Evolutionary conservation across 2,888 invertebrate species (phyloP).

Genomic region (Hedychridium roseum): DNA sequence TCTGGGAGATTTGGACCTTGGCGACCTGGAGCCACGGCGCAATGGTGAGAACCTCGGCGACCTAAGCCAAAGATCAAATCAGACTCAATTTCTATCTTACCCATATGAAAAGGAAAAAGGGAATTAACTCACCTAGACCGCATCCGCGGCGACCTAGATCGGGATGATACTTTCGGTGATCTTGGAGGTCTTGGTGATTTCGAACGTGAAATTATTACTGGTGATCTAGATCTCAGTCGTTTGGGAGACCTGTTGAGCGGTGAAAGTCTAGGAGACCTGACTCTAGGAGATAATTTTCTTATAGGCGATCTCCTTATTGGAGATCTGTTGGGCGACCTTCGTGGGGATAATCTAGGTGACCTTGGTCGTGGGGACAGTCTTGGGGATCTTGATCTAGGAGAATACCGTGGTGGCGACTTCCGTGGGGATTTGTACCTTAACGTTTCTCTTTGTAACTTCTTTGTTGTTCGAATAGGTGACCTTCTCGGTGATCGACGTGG

Average conservation of each 20-base stretch:
- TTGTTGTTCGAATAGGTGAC: conserved; percentile 34
- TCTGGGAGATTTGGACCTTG: conserved; percentile 44
- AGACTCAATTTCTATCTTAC: too few species aligned
- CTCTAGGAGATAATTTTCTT: conserved; percentile 42
- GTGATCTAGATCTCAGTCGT: conserved; percentile 33
- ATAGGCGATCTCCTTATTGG: conserved; percentile 42
- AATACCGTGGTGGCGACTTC: conserved; percentile 54
- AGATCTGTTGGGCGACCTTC: conserved; percentile 48
- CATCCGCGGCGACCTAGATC: conserved; percentile 35
- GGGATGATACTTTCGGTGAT: conserved; percentile 36
- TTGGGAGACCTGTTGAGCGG: conserved; percentile 44
- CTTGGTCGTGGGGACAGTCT: conserved; percentile 44
- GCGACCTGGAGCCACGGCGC: conserved; percentile 22
- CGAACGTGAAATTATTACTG: conserved; percentile 24
- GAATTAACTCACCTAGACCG: background rate
- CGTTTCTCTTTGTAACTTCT: conserved; percentile 45
- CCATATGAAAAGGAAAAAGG: too few species aligned
- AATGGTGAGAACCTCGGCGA: conserved; percentile 24
- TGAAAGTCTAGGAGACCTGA: conserved; percentile 44
- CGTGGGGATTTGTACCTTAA: conserved; percentile 61
- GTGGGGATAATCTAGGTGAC: conserved; percentile 47
- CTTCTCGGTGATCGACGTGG: conserved; percentile 39
- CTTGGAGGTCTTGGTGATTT: conserved; percentile 24
- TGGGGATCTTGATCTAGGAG: conserved; percentile 48
- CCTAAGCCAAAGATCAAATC: too few species aligned